A percentile compares a stretch with the other conserved stretches of the same genome.
These are phyloP conservation scores for Silurus glanis DNA, from an alignment of 2,113 vertebrate genomes.

Conservation along the genomic window DNA sequence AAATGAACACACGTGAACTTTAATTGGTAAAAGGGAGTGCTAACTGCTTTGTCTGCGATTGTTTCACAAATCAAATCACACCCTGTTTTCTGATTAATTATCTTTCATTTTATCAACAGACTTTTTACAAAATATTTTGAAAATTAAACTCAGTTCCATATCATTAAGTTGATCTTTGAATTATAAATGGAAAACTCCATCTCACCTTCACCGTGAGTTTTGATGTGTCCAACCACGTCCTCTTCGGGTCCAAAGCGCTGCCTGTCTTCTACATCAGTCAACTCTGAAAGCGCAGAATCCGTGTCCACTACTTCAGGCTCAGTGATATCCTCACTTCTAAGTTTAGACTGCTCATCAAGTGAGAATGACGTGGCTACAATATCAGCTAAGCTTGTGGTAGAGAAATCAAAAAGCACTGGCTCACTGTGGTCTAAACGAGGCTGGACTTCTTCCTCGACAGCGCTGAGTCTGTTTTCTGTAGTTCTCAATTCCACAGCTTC, in stretches of 20 bases:
- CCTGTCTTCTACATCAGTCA: not conserved
- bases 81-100: not conserved
- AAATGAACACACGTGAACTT: not conserved
- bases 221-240: not conserved
- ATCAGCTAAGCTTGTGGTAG: not conserved
- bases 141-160: not conserved
- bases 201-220: slow-evolving; percentile 35
- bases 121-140: not conserved
- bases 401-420: slow-evolving; percentile 3
- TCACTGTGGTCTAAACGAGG: not conserved
- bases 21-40: no score
- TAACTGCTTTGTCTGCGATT: not conserved
- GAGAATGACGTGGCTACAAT: not conserved
- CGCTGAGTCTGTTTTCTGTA: not conserved
- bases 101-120: not conserved
- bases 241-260: not conserved
- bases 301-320: slow-evolving; percentile 3
- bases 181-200: not conserved
- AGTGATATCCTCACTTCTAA: not conserved
- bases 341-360: not conserved
- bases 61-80: not conserved
- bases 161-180: not conserved
- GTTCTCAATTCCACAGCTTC: not conserved
- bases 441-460: slow-evolving; percentile 11
- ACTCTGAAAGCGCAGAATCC: not conserved